These are phyloP conservation scores for Sanderia malayensis DNA, from an alignment of 30 jellyfish, hydroid and myxozoan genomes.

Conservation along the genomic window DNA sequence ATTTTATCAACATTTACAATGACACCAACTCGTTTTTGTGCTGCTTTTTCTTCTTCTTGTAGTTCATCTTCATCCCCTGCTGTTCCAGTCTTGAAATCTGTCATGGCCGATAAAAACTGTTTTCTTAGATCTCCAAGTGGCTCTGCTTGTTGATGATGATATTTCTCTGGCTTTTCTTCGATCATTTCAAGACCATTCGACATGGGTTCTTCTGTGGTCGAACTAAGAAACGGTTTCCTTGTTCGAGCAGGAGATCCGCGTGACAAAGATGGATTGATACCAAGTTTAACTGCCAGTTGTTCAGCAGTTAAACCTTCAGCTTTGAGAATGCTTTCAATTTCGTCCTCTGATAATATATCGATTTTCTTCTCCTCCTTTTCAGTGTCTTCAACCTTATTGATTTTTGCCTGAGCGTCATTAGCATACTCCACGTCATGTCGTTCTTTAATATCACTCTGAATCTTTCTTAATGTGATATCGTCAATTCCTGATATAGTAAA, in stretches of 20 bases:
- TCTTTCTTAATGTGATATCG: conserved; percentile 59
- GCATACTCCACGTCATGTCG: too few species aligned
- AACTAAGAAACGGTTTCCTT: conserved; percentile 53
- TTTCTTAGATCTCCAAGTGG: conserved; percentile 44
- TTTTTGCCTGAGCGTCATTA: too few species aligned
- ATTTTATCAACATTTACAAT: background rate
- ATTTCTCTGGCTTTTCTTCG: conserved; percentile 37
- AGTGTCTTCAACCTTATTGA: too few species aligned
- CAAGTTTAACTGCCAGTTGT: conserved; percentile 73
- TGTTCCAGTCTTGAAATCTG: conserved; percentile 41
- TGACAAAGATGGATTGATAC: conserved; percentile 76
- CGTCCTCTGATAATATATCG: conserved; percentile 52
- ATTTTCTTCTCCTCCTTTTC: background rate
- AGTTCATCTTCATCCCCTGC: conserved; percentile 21
- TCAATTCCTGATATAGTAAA: conserved; percentile 91
- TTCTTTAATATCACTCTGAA: conserved; percentile 53
- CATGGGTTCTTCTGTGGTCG: conserved; percentile 48
- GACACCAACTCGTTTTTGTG: conserved; percentile 28
- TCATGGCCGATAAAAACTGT: conserved; percentile 48
- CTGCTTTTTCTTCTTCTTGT: conserved; percentile 8
- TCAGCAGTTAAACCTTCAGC: conserved; percentile 81
- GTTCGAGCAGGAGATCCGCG: conserved; percentile 53
- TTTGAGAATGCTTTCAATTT: conserved; percentile 55
- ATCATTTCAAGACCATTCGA: conserved; percentile 25
- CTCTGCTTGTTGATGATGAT: conserved; percentile 13